Evolutionary conservation across 2,113 vertebrate genomes (phyloP), one percentile per base, ranked within the genome.

Genomic region (Eulemur rufifrons): DNA sequence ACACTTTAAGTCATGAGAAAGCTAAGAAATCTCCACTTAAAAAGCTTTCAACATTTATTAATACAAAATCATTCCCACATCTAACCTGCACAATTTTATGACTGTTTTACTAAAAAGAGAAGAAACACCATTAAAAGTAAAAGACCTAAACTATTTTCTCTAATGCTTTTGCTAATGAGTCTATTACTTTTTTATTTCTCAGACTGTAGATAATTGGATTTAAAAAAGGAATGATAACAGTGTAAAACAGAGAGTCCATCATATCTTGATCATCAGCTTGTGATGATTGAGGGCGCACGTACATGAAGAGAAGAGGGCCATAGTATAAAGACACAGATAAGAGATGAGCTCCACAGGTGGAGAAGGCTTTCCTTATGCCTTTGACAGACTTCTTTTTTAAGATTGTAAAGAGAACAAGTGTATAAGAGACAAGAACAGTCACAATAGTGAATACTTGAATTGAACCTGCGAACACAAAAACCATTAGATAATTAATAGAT

Each of bases 271-370:
- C 20, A 23, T 88, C 52, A 37, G 50, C 63, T 87, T 74, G 64
- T 11, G 80, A 77, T 20, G 92, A 94, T 34, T 20, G n/a, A 54
- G 92, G 89, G 5, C 1, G 2, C 21, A 97, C 63, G 66, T 95
- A 94, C 81, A 94, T 95, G 76, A 93, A 68, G 12, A 91, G 54
- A 14, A 97, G 91, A 1, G 95, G 21, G 0, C 91, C 96, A 29
- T 93, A 97, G 27, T 37, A 37, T 37, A 37, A 37, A 37, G 37
- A 37, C 37, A 37, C 37, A 37, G 71, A 74, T 0, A 92, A 9
- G 20, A 98, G 85, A 29, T 97, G 89, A 5, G 83, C 94, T 56
- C 95, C 86, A 78, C 95, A 97, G 1, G 95, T 95, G 8, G 95
- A 97, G 29, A 96, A 91, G n/a, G 77, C 50, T 84, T 97, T 97